Percentiles rank a stretch among this genome's conserved stretches.
Conservation (phyloP, 1,140 invertebrate genomes). For the Hyles euphorbiae region DNA sequence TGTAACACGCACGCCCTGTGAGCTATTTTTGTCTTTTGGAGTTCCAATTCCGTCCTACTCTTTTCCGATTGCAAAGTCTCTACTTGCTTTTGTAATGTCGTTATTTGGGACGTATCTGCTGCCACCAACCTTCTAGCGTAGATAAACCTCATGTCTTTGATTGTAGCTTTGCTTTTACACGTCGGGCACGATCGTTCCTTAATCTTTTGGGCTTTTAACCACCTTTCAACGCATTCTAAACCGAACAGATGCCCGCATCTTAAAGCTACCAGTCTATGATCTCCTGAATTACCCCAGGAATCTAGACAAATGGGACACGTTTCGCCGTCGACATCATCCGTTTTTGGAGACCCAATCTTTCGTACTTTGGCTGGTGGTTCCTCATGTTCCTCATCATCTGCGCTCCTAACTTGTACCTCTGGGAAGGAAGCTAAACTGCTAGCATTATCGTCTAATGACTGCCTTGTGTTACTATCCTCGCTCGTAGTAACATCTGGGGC, state of each 20-base stretch:
- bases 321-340: constrained; percentile 78
- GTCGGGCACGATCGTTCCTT: constrained; percentile 84
- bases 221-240: constrained; percentile 86
- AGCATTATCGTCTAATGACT: constrained; percentile 26
- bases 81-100: constrained; percentile 73
- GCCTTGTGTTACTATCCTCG: constrained; percentile 2
- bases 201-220: constrained; percentile 77
- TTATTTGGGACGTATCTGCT: constrained; percentile 73
- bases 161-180: constrained; percentile 87
- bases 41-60: constrained; percentile 45
- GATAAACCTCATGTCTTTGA: constrained; percentile 84
- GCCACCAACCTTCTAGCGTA: constrained; percentile 73
- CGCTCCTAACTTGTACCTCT: constrained; percentile 5
- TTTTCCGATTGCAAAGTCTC: constrained; percentile 57
- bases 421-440: constrained; percentile 20
- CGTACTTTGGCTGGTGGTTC: constrained; percentile 58
- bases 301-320: constrained; percentile 93
- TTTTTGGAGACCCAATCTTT: constrained; percentile 37
- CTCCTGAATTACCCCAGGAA: constrained; percentile 88
- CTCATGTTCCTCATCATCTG: constrained; percentile 33
- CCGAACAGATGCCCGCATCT: constrained; percentile 96
- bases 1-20: constrained; percentile 69
- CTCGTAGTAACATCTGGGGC: neutral
- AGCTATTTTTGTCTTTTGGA: constrained; percentile 54
- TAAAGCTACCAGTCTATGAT: constrained; percentile 87